These are phyloP conservation scores for Gallinago nigripennis DNA, from an alignment of 2,797 vertebrate species.

Conservation along the genomic window DNA sequence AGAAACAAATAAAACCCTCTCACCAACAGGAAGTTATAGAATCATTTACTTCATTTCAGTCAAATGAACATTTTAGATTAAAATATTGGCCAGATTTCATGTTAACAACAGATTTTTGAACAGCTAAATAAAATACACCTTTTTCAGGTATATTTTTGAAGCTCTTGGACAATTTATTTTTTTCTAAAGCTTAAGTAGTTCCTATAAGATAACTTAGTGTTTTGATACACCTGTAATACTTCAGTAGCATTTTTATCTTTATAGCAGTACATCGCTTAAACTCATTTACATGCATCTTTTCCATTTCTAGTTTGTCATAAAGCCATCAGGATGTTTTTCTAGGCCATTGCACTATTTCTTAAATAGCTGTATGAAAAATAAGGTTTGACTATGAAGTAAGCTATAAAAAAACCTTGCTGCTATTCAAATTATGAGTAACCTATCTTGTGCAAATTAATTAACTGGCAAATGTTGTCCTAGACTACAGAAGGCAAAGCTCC, in stretches of 20 bases:
- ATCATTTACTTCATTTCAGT: not conserved
- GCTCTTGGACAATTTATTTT: not conserved
- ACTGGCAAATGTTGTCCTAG: not conserved
- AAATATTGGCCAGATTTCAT: not conserved
- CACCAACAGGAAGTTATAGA: not conserved
- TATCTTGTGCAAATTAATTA: not conserved
- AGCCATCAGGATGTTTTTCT: not conserved
- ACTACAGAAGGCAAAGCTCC: not conserved
- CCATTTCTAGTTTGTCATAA: not conserved
- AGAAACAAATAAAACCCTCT: not conserved
- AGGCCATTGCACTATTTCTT: not conserved
- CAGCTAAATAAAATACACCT: not conserved
- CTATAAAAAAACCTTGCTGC: not conserved
- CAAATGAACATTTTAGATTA: not conserved
- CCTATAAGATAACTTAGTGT: not conserved
- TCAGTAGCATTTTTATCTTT: not conserved
- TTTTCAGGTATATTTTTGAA: not conserved
- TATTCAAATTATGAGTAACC: not conserved
- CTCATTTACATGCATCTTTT: not conserved
- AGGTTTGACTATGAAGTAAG: not conserved
- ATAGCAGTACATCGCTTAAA: not conserved
- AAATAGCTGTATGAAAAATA: not conserved
- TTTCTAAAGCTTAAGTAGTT: not conserved
- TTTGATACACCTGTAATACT: not conserved
- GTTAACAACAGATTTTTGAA: not conserved